Conservation (phyloP, 2,888 invertebrate genomes). For the Nasonia oneida region DNA sequence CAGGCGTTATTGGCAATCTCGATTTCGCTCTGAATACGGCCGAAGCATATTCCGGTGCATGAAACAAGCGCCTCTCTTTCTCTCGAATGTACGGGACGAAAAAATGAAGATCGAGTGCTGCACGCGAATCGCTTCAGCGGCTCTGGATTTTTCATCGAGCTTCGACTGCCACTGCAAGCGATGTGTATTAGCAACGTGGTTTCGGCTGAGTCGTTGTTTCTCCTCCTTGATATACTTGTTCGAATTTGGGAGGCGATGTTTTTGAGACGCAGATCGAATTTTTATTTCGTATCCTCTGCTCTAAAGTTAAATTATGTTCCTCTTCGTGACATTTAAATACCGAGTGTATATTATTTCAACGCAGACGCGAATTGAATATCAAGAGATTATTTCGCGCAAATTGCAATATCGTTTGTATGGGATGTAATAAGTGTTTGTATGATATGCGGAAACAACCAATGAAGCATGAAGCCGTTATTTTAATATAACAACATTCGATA, state of each 20-base stretch:
- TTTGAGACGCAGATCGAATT: too few relatives aligned
- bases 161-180: not conserved
- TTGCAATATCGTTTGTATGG: not conserved
- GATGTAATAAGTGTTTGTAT: not conserved
- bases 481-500: too few relatives aligned
- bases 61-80: not conserved
- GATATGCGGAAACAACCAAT: too few relatives aligned
- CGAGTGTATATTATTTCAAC: not conserved
- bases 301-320: too few relatives aligned
- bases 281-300: too few relatives aligned
- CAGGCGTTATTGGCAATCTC: not conserved
- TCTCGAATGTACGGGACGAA: not conserved
- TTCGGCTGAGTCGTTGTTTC: not conserved
- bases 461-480: too few relatives aligned
- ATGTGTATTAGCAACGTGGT: not conserved
- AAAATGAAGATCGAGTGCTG: conserved; percentile 3
- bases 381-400: not conserved
- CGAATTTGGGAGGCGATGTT: too few relatives aligned
- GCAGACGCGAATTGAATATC: not conserved
- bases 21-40: not conserved
- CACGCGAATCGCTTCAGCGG: not conserved
- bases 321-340: not conserved
- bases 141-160: not conserved
- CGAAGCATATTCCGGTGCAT: not conserved
- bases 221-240: too few relatives aligned